phyloP scores from a whole-genome alignment of 2,888 invertebrate genomes.

The Amphipoea lucens region DNA sequence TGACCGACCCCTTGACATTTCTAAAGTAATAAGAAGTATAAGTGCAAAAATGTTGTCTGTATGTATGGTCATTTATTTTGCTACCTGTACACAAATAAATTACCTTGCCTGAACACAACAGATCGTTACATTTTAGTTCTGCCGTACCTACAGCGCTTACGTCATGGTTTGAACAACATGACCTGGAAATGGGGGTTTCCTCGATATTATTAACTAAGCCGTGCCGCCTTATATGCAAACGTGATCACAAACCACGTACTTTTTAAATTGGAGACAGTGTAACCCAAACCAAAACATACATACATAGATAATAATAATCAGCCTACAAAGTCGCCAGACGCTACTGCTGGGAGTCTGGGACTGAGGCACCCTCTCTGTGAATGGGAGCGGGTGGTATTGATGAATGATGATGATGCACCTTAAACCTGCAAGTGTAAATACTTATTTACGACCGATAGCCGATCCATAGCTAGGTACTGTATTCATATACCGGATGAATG shows the following conservation, averaged over 20 bases:
- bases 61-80: neutral
- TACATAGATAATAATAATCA: neutral
- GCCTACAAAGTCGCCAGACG: too few species aligned
- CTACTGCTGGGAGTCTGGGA: too few species aligned
- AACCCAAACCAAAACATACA: too few species aligned
- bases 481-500: neutral
- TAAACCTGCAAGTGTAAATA: too few species aligned
- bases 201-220: neutral
- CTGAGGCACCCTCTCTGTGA: too few species aligned
- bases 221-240: too few species aligned
- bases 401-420: too few species aligned
- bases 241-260: conserved; percentile 7
- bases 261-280: neutral
- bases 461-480: neutral
- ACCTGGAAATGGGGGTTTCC: neutral
- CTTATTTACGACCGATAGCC: neutral
- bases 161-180: conserved; percentile 3
- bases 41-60: neutral
- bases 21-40: too few species aligned
- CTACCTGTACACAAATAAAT: neutral
- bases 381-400: neutral
- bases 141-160: neutral
- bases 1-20: too few species aligned
- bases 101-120: neutral
- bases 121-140: neutral